Evolutionary conservation across 37 sponge, comb jelly and placozoan species (phyloP), one percentile per base, ranked within the genome.

Genomic region (Hormiphora californensis): DNA sequence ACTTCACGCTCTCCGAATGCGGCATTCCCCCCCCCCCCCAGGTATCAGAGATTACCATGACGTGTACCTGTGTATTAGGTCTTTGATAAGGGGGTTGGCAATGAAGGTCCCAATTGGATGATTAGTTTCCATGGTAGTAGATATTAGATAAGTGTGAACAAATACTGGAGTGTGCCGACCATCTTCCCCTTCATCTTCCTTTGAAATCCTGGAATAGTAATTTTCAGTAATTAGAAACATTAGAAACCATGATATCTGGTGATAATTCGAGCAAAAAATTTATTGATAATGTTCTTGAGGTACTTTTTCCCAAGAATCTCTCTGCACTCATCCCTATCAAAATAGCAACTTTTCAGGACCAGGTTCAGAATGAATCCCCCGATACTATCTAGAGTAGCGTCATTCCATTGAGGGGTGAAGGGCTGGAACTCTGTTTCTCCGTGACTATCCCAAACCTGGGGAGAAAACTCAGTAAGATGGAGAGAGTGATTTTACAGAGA

Each of bases 341-440:
- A 73, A 27, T 27, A 27, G 23, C 21, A 27, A 73, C 43, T 39
- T 1, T 43, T 73, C 43, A 43, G 32, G 3, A 73, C 81, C 81
- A 73, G 43, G 46, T 73, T 73, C 27, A 73, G 46, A 30, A 73
- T 27, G 35, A 73, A 73, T 73, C 81, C 81, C 1, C 81, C 81
- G 23, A 73, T 73, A 41, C 81, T 33, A 30, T 73, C 17, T 46
- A 73, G 35, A 3, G 35, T 73, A 30, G 40, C 17, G 35, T 43
- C 43, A 30, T 36, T 73, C 81, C 81, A 73, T n/a, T 36, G 38
- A 1, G 81, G 81, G 21, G 5, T 12, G 43, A 73, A 73, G 4
- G 40, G 81, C 21, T 73, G 81, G 22, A 40, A 73, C 44, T 73
- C 38, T 33, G 21, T 33, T 12, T 33, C 15, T n/a, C 43, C 8